A percentile compares a stretch with the other conserved stretches of the same genome.
These are phyloP conservation scores for Bungarus multicinctus DNA, from an alignment of 2,113 vertebrate genomes.

Conservation along the genomic window DNA sequence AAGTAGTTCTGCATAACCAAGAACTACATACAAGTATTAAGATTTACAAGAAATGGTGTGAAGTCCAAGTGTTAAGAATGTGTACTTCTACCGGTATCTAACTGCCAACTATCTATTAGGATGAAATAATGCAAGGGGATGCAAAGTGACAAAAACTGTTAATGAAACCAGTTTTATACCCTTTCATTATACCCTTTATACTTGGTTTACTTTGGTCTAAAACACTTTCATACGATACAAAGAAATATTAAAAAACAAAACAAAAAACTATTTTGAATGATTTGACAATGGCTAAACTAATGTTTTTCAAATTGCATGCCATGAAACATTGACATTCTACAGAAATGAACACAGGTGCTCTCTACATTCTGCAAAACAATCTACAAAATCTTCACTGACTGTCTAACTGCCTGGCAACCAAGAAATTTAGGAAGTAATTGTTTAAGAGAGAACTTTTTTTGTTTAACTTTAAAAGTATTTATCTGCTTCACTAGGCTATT, in stretches of 20 bases:
- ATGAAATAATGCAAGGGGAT: not conserved
- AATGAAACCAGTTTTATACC: not conserved
- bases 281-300: not conserved
- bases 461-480: not conserved
- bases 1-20: not conserved
- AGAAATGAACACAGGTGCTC: not conserved
- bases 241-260: not conserved
- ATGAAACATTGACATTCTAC: not conserved
- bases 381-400: not conserved
- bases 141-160: not conserved
- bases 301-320: not conserved
- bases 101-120: not conserved
- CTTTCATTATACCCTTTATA: not conserved
- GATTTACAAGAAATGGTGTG: not conserved
- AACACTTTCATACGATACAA: not conserved
- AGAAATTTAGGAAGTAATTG: not conserved
- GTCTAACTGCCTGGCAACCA: not conserved
- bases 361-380: not conserved
- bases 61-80: not conserved
- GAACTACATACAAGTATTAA: not conserved
- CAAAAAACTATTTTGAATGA: not conserved
- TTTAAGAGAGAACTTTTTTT: not conserved
- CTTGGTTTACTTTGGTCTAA: not conserved
- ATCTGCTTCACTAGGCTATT: not conserved
- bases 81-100: not conserved